Conservation (phyloP, 2,888 invertebrate species). For the Catotricha subobsoleta region DNA sequence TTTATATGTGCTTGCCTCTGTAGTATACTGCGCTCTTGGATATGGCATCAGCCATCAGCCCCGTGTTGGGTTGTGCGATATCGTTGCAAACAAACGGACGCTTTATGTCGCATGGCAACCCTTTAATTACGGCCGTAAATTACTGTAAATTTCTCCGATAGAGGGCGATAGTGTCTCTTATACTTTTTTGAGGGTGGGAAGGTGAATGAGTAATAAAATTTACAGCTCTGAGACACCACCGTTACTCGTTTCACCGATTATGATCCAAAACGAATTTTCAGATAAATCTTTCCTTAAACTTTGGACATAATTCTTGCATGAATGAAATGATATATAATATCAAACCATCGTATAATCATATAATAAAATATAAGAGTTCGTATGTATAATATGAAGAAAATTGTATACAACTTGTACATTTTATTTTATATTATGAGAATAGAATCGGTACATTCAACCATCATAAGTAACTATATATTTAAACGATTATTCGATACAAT, state of each 20-base stretch:
- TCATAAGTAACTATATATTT: too few relatives aligned
- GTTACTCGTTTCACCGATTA: conserved; percentile 11
- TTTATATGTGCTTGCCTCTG: too few relatives aligned
- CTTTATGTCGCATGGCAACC: conserved; percentile 12
- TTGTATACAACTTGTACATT: too few relatives aligned
- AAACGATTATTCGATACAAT: too few relatives aligned
- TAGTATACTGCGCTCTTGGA: too few relatives aligned
- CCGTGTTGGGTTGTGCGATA: conserved; percentile 7
- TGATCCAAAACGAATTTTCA: conserved; percentile 14
- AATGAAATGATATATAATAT: conserved; percentile 4
- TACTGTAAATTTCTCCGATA: conserved; percentile 12
- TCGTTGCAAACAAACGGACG: conserved; percentile 11
- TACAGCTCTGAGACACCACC: conserved; percentile 7
- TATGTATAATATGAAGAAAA: too few relatives aligned
- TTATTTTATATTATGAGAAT: too few relatives aligned
- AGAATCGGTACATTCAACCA: too few relatives aligned
- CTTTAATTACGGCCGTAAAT: conserved; percentile 14
- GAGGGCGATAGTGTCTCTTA: conserved; percentile 12
- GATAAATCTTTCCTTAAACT: conserved; percentile 14
- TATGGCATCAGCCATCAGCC: too few relatives aligned
- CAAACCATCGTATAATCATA: too few relatives aligned
- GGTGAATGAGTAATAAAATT: conserved; percentile 10
- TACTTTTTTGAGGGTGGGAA: too few relatives aligned
- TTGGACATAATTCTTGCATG: conserved; percentile 12
- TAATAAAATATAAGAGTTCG: too few relatives aligned